phyloP scores from a whole-genome alignment of 1,140 invertebrate genomes.

The Leptonema lineaticorne region DNA sequence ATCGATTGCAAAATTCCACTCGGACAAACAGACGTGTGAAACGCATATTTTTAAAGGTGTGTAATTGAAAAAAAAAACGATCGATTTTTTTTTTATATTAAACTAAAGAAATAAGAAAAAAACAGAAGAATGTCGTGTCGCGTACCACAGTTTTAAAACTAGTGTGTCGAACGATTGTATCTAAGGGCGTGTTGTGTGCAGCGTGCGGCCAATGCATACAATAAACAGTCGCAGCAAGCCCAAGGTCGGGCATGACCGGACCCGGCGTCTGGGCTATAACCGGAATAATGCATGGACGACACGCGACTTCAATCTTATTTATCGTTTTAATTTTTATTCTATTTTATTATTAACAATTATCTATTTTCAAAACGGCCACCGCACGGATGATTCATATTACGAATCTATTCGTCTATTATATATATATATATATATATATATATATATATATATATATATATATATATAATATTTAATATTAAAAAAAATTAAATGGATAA shows the following conservation, averaged over 20 bases:
- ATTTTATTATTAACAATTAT: background rate
- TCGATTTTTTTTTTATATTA: too few species aligned
- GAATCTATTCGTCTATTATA: too few species aligned
- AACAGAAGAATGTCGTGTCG: background rate
- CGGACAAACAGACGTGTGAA: too few species aligned
- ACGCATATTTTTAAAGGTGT: too few species aligned
- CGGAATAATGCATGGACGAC: slow-evolving; percentile 27
- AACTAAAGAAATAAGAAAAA: too few species aligned
- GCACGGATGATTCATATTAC: background rate
- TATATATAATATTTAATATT: too few species aligned
- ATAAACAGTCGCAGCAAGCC: slow-evolving; percentile 24
- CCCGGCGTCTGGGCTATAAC: slow-evolving; percentile 38
- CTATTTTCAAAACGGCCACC: background rate
- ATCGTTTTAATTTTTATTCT: background rate
- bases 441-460: too few species aligned
- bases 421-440: too few species aligned
- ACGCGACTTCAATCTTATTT: background rate
- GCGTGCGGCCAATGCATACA: slow-evolving; percentile 31
- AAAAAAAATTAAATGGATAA: too few species aligned
- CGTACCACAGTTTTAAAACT: background rate
- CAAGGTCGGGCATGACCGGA: slow-evolving; percentile 40
- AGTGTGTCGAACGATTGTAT: background rate
- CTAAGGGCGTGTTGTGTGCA: slow-evolving; percentile 15
- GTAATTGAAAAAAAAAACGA: too few species aligned
- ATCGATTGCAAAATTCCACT: too few species aligned